Evolutionary conservation across 2,888 invertebrate species (phyloP).

Genomic region (Syrista parreyssii): DNA sequence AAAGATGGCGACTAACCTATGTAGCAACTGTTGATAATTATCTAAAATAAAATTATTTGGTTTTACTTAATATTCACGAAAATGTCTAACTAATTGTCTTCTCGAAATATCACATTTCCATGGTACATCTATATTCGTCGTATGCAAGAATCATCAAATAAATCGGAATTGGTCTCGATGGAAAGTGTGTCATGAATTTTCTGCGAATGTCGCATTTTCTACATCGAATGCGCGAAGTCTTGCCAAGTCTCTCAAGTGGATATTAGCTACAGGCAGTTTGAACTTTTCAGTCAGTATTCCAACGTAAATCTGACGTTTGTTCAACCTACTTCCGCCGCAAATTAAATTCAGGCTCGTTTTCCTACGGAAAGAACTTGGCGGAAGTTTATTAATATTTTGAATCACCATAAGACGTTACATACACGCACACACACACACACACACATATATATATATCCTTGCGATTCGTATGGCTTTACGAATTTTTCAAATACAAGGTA

Average conservation of each 20-base stretch:
- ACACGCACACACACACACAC: no score
- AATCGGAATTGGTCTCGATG: neutral
- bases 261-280: neutral
- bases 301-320: neutral
- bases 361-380: neutral
- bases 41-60: neutral
- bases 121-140: neutral
- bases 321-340: neutral
- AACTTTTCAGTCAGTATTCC: neutral
- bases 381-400: neutral
- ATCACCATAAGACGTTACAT: neutral
- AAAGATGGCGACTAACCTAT: neutral
- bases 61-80: neutral
- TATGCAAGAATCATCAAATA: neutral
- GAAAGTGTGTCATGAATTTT: neutral
- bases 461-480: conserved; percentile 40
- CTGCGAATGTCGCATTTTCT: neutral
- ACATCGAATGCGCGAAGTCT: neutral
- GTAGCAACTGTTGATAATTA: neutral
- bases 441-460: neutral
- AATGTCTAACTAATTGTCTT: neutral
- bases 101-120: neutral
- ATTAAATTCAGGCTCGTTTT: neutral
- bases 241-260: neutral
- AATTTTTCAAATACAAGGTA: conserved; percentile 50